Percentiles rank a stretch among this genome's conserved stretches.
Evolutionary conservation across 1,140 invertebrate genomes (phyloP).

Genomic region (Intoshia linei): DNA sequence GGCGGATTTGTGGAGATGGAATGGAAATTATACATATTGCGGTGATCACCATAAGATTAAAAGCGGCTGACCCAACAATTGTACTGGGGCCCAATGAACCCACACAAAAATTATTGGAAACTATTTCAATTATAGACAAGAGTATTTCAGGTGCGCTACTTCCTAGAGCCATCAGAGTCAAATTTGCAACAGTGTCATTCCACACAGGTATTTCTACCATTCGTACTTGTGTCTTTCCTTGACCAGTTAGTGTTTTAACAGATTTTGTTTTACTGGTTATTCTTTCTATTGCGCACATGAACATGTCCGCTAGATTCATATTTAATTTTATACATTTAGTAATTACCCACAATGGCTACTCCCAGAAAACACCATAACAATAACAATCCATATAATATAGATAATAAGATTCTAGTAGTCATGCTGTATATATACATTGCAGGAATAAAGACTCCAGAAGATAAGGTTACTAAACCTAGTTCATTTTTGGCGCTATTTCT

Average conservation of each 20-base stretch:
- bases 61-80: constrained; percentile 34
- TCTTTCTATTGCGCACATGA: constrained; percentile 32
- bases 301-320: constrained; percentile 29
- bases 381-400: no score
- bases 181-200: constrained; percentile 35
- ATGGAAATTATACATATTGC: constrained; percentile 29
- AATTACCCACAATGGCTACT: constrained; percentile 31
- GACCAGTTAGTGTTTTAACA: constrained; percentile 9
- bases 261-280: constrained; percentile 33
- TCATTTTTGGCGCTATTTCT: no score
- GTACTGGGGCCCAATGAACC: constrained; percentile 31
- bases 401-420: no score
- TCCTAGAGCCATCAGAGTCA: constrained; percentile 35
- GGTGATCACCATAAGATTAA: constrained; percentile 30
- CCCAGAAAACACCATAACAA: constrained; percentile 28
- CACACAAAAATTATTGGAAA: constrained; percentile 25
- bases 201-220: constrained; percentile 23
- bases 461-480: no score
- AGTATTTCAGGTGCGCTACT: constrained; percentile 33
- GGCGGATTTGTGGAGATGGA: constrained; percentile 23
- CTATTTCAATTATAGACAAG: constrained; percentile 30
- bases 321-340: no score
- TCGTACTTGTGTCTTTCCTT: constrained; percentile 8
- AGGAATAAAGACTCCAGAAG: no score
- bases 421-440: no score